Evolutionary conservation across 2,888 invertebrate genomes (phyloP), one percentile per base, ranked within the genome.

Genomic region (Harpagoxenus sublaevis): DNA sequence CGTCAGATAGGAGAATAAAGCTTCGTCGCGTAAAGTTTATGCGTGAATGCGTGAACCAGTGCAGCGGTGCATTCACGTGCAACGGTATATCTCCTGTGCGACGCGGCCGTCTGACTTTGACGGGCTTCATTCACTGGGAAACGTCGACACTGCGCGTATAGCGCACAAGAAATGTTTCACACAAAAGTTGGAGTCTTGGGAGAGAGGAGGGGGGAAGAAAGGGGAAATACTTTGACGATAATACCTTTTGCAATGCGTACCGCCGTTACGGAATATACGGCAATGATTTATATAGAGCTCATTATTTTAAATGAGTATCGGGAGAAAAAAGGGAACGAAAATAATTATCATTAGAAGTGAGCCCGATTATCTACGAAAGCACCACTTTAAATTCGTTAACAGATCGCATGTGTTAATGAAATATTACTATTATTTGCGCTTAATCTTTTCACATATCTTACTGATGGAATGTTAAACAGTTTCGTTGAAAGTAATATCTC

Each of bases 71-170:
- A 65, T 60, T 77, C 66, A 48, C 83, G 78, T 78, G 63, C 83
- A 62, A 62, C 81, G 71, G 84, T 70, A 81, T 55, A 81, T 55
- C 79, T 79, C 79, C n/a, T 71, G 79, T 23, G 78, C 55, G 70
- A 70, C 60, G 79, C 57, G 57, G 45, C 45, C 70, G 71, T 71
- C 35, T 48, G 79, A 71, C 79, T 79, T 71, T 79, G 79, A 79
- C 73, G 79, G 39, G 79, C 79, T 57, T 70, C 79, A 60, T 73
- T 79, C 79, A 73, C 57, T 48, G n/a, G 45, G 57, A 70, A 70
- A 70, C 10, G 15, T 75, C 62, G 48, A 51, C 35, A 51, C 35
- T 48, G 31, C 39, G 65, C 65, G 42, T 48, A 42, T 3, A 42
- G 53, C 23, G 57, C 12, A 28, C 48, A 60, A 57, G 75, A 75